These are phyloP conservation scores for Ophioninae sp. DNA, from an alignment of 2,888 invertebrate genomes.

Conservation along the genomic window DNA sequence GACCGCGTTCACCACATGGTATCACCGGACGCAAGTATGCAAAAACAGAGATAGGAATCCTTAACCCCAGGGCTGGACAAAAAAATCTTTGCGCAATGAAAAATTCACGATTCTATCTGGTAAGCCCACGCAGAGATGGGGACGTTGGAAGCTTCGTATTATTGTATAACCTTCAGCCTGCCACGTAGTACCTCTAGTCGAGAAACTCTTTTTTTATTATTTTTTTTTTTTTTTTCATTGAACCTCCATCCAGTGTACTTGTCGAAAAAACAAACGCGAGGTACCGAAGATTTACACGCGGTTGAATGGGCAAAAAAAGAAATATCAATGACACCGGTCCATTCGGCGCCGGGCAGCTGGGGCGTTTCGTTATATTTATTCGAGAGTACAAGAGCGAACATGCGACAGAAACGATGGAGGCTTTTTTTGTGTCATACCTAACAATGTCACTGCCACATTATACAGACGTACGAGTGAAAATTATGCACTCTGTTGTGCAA, in stretches of 20 bases:
- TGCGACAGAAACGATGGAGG: slow-evolving; percentile 5
- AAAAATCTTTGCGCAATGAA: slow-evolving; percentile 52
- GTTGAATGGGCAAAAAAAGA: background rate
- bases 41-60: background rate
- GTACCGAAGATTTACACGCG: background rate
- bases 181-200: background rate
- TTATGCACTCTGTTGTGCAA: slow-evolving; percentile 17
- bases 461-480: slow-evolving; percentile 19
- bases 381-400: background rate
- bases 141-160: slow-evolving; percentile 7
- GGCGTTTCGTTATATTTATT: slow-evolving; percentile 11
- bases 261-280: background rate
- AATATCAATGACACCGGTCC: slow-evolving; percentile 3
- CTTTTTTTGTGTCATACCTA: slow-evolving; percentile 19
- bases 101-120: slow-evolving; percentile 51
- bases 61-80: slow-evolving; percentile 19
- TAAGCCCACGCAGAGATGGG: slow-evolving; percentile 20
- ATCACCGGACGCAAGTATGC: slow-evolving; percentile 1
- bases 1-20: background rate
- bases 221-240: slow-evolving; percentile 29
- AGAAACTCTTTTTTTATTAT: slow-evolving; percentile 3
- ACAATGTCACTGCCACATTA: slow-evolving; percentile 28
- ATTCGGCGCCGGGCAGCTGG: background rate
- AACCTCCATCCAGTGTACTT: background rate
- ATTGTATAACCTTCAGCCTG: slow-evolving; percentile 2